Base-by-base conservation (phyloP, 2,797 vertebrate species). In the Fistularia tabacaria region DNA sequence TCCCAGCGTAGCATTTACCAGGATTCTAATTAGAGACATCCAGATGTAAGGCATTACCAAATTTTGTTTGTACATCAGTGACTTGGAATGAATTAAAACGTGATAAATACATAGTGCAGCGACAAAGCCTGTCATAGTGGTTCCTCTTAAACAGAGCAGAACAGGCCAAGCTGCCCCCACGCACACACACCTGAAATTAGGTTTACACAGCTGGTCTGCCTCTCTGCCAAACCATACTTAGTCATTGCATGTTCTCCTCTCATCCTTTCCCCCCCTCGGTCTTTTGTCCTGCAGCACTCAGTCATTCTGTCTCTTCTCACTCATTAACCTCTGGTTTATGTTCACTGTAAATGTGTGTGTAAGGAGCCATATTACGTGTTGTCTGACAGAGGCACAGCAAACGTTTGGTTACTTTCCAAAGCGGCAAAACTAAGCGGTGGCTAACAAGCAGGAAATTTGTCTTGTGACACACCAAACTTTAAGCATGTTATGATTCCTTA, bases 171-270 rank as follows among this genome's bases (percentile, higher is more conserved):
- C 48, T 25, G 25, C 25, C 25, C 25, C 25, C 25, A 25, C 25
- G 38, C 13, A 25, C 55, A 38, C 49, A 61, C 53, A 75, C 65
- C 71, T 85, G 55, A 71, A 80, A 80, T 75, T 57, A 58, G 54
- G 46, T 67, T 79, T 71, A 53, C 54, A 62, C 72, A 74, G 72
- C 63, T 77, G 69, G 49, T 49, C 66, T 49, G 53, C 36, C 51
- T 46, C 63, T 61, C 69, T 67, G 64, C 54, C 58, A 75, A 55
- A 64, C 60, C 46, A n/a, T 49, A 38, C 38, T 66, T 59, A 37
- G 61, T 69, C 49, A 69, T 64, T 54, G 43, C 37, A 49, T 46
- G 54, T 38, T 53, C 49, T 69, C 51, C 53, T 67, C 40, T 69
- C 36, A 69, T 65, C 72, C 57, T 48, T 62, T 37, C 14, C 43